A percentile compares a stretch with the other conserved stretches of the same genome.
These are phyloP conservation scores for Engraulis encrasicolus DNA, from an alignment of 2,113 vertebrate species.

Conservation along the genomic window DNA sequence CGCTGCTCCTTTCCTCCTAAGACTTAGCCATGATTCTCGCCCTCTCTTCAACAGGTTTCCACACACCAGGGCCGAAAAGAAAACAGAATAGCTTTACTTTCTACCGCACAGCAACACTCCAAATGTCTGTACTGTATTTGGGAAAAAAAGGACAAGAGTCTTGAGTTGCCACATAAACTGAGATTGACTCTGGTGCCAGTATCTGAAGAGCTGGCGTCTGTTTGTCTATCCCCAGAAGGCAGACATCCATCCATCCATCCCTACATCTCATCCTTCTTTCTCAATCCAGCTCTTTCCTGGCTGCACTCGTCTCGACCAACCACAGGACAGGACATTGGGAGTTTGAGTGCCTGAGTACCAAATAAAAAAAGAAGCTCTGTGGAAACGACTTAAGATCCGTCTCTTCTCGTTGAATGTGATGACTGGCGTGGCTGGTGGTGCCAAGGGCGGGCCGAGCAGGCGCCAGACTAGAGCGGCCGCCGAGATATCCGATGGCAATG, in stretches of 20 bases:
- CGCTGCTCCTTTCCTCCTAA: conserved; percentile 66
- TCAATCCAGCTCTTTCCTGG: not conserved
- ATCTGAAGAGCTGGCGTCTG: not conserved
- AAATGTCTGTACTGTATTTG: not conserved
- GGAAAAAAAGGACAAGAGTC: not conserved
- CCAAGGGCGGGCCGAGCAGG: too few relatives aligned
- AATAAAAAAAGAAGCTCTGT: not conserved
- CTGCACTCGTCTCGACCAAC: not conserved
- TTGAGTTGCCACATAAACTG: not conserved
- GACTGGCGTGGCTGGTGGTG: conserved; percentile 29
- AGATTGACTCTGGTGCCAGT: not conserved
- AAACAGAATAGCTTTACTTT: not conserved
- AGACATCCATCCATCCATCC: not conserved
- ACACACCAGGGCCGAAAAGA: not conserved
- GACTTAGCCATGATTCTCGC: conserved; percentile 55
- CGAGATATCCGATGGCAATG: conserved; percentile 44
- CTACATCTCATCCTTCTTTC: not conserved
- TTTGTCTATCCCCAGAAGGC: not conserved
- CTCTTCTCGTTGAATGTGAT: conserved; percentile 18
- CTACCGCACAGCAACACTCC: not conserved
- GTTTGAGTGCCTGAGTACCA: not conserved
- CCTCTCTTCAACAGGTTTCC: not conserved
- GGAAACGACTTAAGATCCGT: not conserved
- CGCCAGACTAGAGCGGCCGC: conserved; percentile 26
- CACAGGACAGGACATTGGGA: not conserved